Percentiles rank a stretch among this genome's conserved stretches.
These are phyloP conservation scores for Furnarius figulus DNA, from an alignment of 2,113 vertebrate genomes.

Conservation along the genomic window DNA sequence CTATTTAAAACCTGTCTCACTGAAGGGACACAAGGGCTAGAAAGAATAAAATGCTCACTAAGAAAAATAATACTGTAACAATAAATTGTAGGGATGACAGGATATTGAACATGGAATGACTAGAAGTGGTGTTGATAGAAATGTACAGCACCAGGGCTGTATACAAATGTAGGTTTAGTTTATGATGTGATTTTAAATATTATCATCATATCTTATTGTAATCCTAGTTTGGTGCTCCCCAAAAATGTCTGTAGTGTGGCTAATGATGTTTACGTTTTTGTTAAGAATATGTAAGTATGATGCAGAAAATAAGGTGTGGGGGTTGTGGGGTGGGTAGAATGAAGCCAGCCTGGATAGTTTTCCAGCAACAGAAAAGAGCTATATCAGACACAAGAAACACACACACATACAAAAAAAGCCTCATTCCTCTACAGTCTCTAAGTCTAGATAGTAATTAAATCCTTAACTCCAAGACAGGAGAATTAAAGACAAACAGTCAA, in stretches of 20 bases:
- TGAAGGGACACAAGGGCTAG: background rate
- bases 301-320: background rate
- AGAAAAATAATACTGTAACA: background rate
- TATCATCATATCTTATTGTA: background rate
- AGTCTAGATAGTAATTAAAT: background rate
- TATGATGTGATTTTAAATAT: background rate
- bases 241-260: background rate
- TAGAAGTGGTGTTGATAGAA: background rate
- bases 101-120: background rate
- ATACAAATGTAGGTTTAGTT: background rate
- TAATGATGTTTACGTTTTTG: background rate
- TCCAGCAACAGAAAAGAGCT: background rate
- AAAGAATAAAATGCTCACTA: background rate
- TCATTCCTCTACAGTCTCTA: background rate
- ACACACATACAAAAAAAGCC: background rate
- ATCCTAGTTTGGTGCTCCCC: background rate
- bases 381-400: background rate
- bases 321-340: background rate
- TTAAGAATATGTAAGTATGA: background rate
- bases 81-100: background rate
- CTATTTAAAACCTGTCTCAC: background rate
- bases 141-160: fast-evolving
- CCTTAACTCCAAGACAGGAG: background rate
- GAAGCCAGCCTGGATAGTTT: background rate
- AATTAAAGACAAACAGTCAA: background rate